phyloP scores from a whole-genome alignment of 2,113 vertebrate species.

The Isichthys henryi region DNA sequence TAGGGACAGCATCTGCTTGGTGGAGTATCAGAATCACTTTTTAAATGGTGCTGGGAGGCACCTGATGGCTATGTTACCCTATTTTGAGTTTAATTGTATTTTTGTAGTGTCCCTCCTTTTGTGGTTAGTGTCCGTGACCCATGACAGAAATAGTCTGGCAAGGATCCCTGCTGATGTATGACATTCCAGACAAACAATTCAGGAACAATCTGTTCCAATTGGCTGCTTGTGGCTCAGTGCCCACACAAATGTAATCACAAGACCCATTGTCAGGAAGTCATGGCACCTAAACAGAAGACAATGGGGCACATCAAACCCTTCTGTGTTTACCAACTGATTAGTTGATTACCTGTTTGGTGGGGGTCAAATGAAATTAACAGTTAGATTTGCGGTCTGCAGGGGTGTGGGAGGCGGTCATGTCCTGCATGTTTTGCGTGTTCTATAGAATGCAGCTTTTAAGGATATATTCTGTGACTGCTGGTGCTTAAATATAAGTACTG shows the following conservation, averaged over 20 bases:
- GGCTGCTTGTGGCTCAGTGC: background rate
- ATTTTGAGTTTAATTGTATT: background rate
- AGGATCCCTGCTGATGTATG: background rate
- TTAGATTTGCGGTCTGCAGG: background rate
- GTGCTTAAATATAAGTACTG: background rate
- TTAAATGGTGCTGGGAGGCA: background rate
- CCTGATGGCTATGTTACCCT: background rate
- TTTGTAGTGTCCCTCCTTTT: background rate
- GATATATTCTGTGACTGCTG: background rate
- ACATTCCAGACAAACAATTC: slow-evolving; percentile 2
- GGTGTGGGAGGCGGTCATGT: background rate
- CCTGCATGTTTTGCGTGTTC: background rate
- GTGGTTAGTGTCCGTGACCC: background rate
- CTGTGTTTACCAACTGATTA: background rate
- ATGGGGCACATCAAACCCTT: background rate
- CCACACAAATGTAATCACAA: background rate
- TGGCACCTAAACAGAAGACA: background rate
- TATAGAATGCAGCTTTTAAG: background rate
- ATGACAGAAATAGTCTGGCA: background rate
- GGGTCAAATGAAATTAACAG: background rate
- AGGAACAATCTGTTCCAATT: background rate
- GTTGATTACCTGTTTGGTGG: background rate
- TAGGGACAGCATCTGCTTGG: background rate
- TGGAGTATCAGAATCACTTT: background rate
- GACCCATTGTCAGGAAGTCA: background rate